phyloP scores from a whole-genome alignment of 35 echinoderm and acorn worm species.

The Ptychodera flava region DNA sequence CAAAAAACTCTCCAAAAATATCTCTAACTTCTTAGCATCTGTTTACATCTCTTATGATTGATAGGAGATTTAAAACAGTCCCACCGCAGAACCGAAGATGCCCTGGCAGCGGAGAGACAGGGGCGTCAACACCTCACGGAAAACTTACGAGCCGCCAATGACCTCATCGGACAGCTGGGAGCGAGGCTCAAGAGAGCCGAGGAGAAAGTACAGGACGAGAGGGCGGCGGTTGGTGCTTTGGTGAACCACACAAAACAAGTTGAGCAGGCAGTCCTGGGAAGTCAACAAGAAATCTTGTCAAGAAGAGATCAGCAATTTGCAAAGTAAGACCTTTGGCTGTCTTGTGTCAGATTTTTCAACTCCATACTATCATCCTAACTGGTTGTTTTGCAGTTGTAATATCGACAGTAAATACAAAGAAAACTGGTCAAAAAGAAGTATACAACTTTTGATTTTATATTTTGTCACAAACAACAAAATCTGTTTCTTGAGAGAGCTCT shows the following conservation, averaged over 20 bases:
- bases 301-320: slow-evolving; percentile 82
- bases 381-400: too few species aligned
- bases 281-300: slow-evolving; percentile 88
- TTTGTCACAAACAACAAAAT: too few species aligned
- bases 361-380: too few species aligned
- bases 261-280: slow-evolving; percentile 89
- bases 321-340: slow-evolving; percentile 51
- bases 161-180: slow-evolving; percentile 95
- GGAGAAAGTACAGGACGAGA: slow-evolving; percentile 85
- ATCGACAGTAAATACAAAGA: too few species aligned
- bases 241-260: slow-evolving; percentile 99
- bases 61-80: slow-evolving; percentile 87
- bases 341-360: background rate
- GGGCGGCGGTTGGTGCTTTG: slow-evolving; percentile 85
- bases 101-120: slow-evolving; percentile 57
- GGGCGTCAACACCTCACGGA: slow-evolving; percentile 77
- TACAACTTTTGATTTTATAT: too few species aligned
- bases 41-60: background rate
- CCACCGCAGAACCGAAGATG: slow-evolving; percentile 66
- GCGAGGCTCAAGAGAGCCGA: slow-evolving; percentile 89
- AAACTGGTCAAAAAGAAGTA: too few species aligned
- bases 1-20: too few species aligned
- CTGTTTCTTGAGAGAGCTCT: too few species aligned
- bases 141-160: slow-evolving; percentile 89
- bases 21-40: too few species aligned